phyloP scores from a whole-genome alignment of 2,113 vertebrate species.

The Sinocyclocheilus maitianheensis region DNA sequence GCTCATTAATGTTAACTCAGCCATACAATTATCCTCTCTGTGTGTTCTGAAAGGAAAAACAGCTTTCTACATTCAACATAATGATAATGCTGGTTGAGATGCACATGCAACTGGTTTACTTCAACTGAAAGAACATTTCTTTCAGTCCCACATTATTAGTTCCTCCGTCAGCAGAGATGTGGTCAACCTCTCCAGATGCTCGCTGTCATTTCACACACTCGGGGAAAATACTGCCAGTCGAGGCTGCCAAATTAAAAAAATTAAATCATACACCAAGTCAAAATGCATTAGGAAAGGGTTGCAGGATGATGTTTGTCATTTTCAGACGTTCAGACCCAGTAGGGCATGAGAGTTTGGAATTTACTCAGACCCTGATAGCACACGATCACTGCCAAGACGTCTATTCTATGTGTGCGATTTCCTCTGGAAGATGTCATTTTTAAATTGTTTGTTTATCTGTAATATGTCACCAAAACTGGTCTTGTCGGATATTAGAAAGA shows the following conservation, averaged over 20 bases:
- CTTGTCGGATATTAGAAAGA: slow-evolving; percentile 1
- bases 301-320: slow-evolving; percentile 2
- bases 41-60: slow-evolving; percentile 17
- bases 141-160: slow-evolving; percentile 12
- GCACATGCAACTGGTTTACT: slow-evolving; percentile 3
- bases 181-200: slow-evolving; percentile 23
- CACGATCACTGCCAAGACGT: neutral
- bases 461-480: neutral
- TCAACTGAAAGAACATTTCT: neutral
- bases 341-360: neutral
- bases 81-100: slow-evolving; percentile 8
- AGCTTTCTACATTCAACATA: neutral
- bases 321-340: neutral
- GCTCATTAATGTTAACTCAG: slow-evolving; percentile 1
- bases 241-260: slow-evolving; percentile 24
- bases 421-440: slow-evolving; percentile 34
- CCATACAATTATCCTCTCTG: slow-evolving; percentile 12
- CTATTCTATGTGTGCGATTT: neutral
- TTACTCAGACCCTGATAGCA: slow-evolving; percentile 4
- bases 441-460: slow-evolving; percentile 9
- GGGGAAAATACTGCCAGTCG: neutral
- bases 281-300: neutral
- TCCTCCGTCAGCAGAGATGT: slow-evolving; percentile 20
- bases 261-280: slow-evolving; percentile 11
- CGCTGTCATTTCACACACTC: slow-evolving; percentile 17